Evolutionary conservation across 2,888 invertebrate species (phyloP), one percentile per base, ranked within the genome.

Genomic region (Leptopilina syphax): DNA sequence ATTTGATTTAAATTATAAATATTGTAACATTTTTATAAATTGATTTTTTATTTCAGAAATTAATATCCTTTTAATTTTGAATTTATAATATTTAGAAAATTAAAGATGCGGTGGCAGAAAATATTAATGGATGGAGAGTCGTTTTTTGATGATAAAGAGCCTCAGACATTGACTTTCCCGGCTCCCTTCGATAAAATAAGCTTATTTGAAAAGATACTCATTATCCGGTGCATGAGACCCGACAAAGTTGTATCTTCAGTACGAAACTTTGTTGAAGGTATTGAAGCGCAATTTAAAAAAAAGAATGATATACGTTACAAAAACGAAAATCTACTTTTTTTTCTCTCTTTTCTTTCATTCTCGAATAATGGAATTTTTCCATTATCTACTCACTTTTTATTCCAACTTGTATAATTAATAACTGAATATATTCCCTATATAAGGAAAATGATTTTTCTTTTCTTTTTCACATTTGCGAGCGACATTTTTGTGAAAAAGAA

Each of bases 201-300:
- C 68, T 86, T 92, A 7, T 97, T 98, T 91, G 95, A 98, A 93
- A 96, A 95, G 92, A 92, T 98, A 89, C 92, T 97, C 84, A 92
- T 98, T 2, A 91, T 98, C 10, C 94, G 98, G 50, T 97, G 97
- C 85, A 94, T 98, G 86, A 94, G 98, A 68, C 95, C 96, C 47
- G 98, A 98, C 91, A 98, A 98, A 94, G 95, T 98, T 92, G 95
- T 96, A 78, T 96, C 95, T 6, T 97, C 94, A 65, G 95, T 96
- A 78, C 96, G 95, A 91, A 92, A 94, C 82, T 96, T 96, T 90
- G 95, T 97, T 2, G 91, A 94, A 92, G 93, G 95, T 95, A 92
- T n/a, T 50, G 8, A 24, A 63, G 63, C 60, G 63, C 60, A n/a
- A 60, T 63, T 47, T 50, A 18, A 10, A 50, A 50, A 34, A 34